These are phyloP conservation scores for Brassicogethes aeneus DNA, from an alignment of 2,888 invertebrate species.

Conservation along the genomic window DNA sequence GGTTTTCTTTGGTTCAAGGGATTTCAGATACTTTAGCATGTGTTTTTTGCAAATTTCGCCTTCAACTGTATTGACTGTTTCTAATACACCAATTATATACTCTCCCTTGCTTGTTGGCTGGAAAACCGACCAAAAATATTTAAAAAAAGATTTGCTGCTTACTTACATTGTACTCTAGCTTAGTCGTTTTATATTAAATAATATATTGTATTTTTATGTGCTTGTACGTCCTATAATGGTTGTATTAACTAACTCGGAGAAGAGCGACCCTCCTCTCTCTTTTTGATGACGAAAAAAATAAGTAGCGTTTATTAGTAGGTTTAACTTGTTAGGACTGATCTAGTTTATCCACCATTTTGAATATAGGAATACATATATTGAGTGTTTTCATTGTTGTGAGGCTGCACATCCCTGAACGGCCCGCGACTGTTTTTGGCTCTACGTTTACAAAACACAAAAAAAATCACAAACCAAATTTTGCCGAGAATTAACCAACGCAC, in stretches of 20 bases:
- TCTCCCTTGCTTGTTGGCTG: constrained; percentile 41
- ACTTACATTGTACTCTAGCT: constrained; percentile 31
- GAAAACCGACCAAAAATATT: constrained; percentile 39
- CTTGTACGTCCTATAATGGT: constrained; percentile 36
- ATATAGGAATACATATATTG: constrained; percentile 30
- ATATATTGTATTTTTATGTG: constrained; percentile 40
- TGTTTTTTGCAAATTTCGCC: neutral
- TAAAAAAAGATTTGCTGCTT: constrained; percentile 32
- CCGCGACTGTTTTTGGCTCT: constrained; percentile 34
- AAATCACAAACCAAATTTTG: too few relatives aligned
- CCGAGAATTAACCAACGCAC: too few relatives aligned
- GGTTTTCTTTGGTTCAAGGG: too few relatives aligned
- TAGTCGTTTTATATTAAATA: constrained; percentile 41
- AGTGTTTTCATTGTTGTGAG: constrained; percentile 40
- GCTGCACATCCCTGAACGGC: constrained; percentile 30
- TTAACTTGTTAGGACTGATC: constrained; percentile 40
- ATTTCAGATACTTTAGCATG: too few relatives aligned
- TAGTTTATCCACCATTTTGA: constrained; percentile 29
- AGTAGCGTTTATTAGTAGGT: constrained; percentile 28
- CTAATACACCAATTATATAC: constrained; percentile 32
- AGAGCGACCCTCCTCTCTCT: constrained; percentile 10
- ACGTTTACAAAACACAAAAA: constrained; percentile 15
- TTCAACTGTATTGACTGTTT: constrained; percentile 33
- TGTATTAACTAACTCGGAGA: constrained; percentile 15
- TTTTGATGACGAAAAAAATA: constrained; percentile 13